Evolutionary conservation across 2,888 invertebrate species (phyloP), one percentile per base, ranked within the genome.

Genomic region (Stegana nigrithorax): DNA sequence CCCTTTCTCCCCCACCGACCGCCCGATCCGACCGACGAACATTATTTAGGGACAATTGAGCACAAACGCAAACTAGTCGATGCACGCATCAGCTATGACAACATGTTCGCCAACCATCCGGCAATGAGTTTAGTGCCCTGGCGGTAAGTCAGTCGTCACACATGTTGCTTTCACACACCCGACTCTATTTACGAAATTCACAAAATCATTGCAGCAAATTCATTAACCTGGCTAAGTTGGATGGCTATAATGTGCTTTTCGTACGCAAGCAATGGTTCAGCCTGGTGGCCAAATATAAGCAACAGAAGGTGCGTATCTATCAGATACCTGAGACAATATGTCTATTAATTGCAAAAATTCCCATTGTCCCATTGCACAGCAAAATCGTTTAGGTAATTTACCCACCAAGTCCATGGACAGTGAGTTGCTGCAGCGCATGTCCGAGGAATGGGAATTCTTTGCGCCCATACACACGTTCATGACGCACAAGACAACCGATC

Each of bases 371-470:
- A 27, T 29, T 36, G 45, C 23, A 42, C 21, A 79, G 79, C 68
- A 71, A 66, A 71, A 68, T 47, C 70, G 73, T 5, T 58, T 76
- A 39, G 72, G 62, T 57, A 69, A 66, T 14, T 56, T 64, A 56
- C 51, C 67, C 3, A 60, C 68, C 12, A 67, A 67, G 21, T 61
- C 69, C 5, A 65, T 74, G 7, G 67, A 72, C 53, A 67, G 70
- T 1, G 70, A 75, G 32, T 59, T 70, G 42, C 67, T 73, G 14
- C 67, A 67, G n/a, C 71, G 73, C 65, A 71, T 77, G 39, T 73
- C 71, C 61, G 73, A 80, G 56, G 84, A 85, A 57, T 84, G 85
- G 85, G 84, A 84, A 58, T 83, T 81, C 65, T 84, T 84, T 47
- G 75, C 78, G n/a, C 71, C 75, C 4, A 82, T 84, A 10, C 84